phyloP scores from a whole-genome alignment of 2,797 vertebrate species.

The Pseudopleuronectes americanus region DNA sequence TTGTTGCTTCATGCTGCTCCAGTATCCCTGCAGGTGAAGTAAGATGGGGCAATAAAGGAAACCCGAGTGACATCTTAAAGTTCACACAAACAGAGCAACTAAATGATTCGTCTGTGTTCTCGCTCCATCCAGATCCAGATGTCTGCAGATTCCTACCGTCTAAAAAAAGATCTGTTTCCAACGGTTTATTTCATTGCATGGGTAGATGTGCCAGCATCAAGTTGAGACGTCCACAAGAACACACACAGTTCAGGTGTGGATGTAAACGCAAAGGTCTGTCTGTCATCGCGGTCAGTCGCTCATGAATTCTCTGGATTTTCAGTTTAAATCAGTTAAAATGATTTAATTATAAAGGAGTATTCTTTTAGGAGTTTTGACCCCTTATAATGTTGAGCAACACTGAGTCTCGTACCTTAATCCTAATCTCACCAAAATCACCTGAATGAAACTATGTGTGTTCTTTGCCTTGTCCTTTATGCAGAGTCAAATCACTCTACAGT shows the following conservation, averaged over 20 bases:
- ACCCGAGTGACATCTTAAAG: not conserved
- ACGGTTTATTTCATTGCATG: too few species aligned
- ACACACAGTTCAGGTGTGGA: too few species aligned
- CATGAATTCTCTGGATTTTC: too few species aligned
- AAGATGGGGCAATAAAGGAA: not conserved
- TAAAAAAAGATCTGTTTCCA: too few species aligned
- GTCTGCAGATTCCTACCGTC: too few species aligned
- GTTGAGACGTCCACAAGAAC: too few species aligned
- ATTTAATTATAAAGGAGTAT: too few species aligned
- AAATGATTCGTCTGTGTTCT: not conserved
- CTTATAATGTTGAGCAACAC: not conserved
- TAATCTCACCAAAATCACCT: conserved; percentile 3
- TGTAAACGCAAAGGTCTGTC: too few species aligned
- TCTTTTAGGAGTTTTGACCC: not conserved
- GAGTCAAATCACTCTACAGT: conserved; percentile 41
- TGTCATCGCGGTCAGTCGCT: too few species aligned
- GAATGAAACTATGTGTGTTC: not conserved
- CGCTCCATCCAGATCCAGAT: not conserved
- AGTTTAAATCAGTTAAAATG: not conserved
- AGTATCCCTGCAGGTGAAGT: not conserved
- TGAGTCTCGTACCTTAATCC: not conserved
- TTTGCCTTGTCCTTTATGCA: conserved; percentile 16
- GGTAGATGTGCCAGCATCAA: too few species aligned
- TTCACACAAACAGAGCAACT: not conserved
- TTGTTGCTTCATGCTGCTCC: not conserved